Evolutionary conservation across 2,888 invertebrate genomes (phyloP), one percentile per base, ranked within the genome.

Genomic region (Nemotelus nigrinus): DNA sequence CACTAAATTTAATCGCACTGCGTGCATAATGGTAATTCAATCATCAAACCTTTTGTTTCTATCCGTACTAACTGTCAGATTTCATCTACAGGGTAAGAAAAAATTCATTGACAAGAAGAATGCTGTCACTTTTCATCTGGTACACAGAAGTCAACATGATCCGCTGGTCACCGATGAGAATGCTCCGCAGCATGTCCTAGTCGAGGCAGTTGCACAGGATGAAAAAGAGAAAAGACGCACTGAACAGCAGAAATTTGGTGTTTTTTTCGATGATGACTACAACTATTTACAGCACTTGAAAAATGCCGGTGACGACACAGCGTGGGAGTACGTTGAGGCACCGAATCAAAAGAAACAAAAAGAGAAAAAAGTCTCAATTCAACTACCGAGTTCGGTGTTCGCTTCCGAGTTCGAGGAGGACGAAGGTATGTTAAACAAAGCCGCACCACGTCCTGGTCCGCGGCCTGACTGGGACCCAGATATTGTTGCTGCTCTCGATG

Each of bases 211-310:
- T 55, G 48, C 76, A 0, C 2, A 65, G 2, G 55, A 39, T n/a
- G 88, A 89, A 78, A 81, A 84, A 3, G 83, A 88, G 2, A 92
- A 92, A 81, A 89, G 90, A 0, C 89, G 88, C 80, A 92, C 93
- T 80, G 93, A 95, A 82, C 93, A 94, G 83, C 88, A 90, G 25
- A 96, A 97, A 85, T 97, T 91, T 89, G 98, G 98, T 1, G 92
- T 99, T 79, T 96, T 93, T 85, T 98, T 92, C 86, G 97, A 98
- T 83, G 98, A 99, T 87, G 96, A 97, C 82, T 98, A 97, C 86
- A 93, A 99, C 85, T 99, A 99, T 84, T 87, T 98, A 81, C 96
- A 98, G 86, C 97, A 99, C 89, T 89, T 99, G 77, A 86, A 85
- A 77, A 82, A 85, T 78, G 83, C 85, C 0, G 85, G 84, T 3